These are phyloP conservation scores for Eutrigla gurnardus DNA, from an alignment of 2,797 vertebrate species.

Conservation along the genomic window DNA sequence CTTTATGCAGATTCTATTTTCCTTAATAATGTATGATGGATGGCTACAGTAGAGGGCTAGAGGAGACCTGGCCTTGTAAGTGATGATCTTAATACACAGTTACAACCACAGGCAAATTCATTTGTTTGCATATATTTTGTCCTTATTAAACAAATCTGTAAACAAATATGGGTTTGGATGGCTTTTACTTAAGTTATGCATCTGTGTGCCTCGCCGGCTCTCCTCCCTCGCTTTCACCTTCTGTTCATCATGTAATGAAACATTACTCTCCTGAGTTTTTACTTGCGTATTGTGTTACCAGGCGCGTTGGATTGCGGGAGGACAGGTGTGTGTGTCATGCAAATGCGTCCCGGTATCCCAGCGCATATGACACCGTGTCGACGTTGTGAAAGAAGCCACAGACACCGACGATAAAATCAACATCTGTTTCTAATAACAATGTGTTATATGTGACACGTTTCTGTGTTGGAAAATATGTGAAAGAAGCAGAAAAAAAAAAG, in stretches of 20 bases:
- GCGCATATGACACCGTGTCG: slow-evolving; percentile 76
- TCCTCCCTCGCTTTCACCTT: slow-evolving; percentile 70
- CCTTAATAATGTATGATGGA: slow-evolving; percentile 82
- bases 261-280: slow-evolving; percentile 75
- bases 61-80: slow-evolving; percentile 78
- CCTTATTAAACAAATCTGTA: slow-evolving; percentile 79
- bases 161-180: slow-evolving; percentile 75
- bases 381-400: slow-evolving; percentile 74
- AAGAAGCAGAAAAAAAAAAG: slow-evolving; percentile 1
- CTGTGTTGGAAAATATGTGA: slow-evolving; percentile 60
- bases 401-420: slow-evolving; percentile 77
- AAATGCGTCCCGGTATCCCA: slow-evolving; percentile 73
- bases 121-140: slow-evolving; percentile 77
- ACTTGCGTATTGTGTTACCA: slow-evolving; percentile 65
- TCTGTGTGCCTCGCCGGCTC: slow-evolving; percentile 37
- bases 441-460: slow-evolving; percentile 81
- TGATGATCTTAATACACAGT: slow-evolving; percentile 81
- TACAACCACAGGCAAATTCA: slow-evolving; percentile 81
- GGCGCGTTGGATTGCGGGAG: slow-evolving; percentile 57
- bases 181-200: slow-evolving; percentile 82
- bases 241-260: slow-evolving; percentile 79
- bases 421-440: slow-evolving; percentile 84
- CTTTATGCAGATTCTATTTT: slow-evolving; percentile 80
- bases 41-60: slow-evolving; percentile 69
- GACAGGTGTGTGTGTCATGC: slow-evolving; percentile 81